Conservation (phyloP, 35 echinoderm and acorn worm species). For the Acanthaster planci region DNA sequence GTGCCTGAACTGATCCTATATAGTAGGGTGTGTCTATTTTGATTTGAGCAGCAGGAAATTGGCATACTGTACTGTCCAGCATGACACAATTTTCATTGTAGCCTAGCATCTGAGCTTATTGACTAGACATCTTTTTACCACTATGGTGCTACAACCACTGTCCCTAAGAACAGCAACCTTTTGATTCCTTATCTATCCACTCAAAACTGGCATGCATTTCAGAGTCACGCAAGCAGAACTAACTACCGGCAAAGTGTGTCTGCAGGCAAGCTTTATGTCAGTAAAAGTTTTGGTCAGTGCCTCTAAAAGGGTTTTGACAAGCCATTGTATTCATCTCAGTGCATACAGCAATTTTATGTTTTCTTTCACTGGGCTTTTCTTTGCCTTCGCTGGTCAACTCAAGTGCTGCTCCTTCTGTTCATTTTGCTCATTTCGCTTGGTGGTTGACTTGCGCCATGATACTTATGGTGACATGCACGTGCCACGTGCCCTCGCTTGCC, state of each 20-base stretch:
- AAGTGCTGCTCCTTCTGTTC: neutral
- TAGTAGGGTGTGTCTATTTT: conserved; percentile 42
- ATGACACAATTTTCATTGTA: conserved; percentile 19
- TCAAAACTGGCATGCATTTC: conserved; percentile 12
- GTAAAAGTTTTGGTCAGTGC: too few relatives aligned
- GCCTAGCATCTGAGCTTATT: neutral
- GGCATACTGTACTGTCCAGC: conserved; percentile 24
- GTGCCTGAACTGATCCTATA: conserved; percentile 10
- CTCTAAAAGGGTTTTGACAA: neutral
- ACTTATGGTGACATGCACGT: neutral
- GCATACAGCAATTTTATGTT: neutral
- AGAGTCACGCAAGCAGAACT: conserved; percentile 28
- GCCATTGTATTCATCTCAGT: neutral
- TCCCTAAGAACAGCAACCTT: neutral
- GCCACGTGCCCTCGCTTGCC: neutral
- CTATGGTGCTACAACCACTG: conserved; percentile 45
- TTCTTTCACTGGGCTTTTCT: neutral
- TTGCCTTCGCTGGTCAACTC: neutral
- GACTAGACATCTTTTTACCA: conserved; percentile 21
- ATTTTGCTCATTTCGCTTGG: neutral
- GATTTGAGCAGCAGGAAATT: conserved; percentile 29
- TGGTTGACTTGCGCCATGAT: neutral
- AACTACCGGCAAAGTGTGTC: conserved; percentile 35
- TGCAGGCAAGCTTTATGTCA: neutral
- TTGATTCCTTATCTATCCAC: conserved; percentile 16